phyloP scores from a whole-genome alignment of 2,113 vertebrate genomes.

The Sphyrna mokarran region DNA sequence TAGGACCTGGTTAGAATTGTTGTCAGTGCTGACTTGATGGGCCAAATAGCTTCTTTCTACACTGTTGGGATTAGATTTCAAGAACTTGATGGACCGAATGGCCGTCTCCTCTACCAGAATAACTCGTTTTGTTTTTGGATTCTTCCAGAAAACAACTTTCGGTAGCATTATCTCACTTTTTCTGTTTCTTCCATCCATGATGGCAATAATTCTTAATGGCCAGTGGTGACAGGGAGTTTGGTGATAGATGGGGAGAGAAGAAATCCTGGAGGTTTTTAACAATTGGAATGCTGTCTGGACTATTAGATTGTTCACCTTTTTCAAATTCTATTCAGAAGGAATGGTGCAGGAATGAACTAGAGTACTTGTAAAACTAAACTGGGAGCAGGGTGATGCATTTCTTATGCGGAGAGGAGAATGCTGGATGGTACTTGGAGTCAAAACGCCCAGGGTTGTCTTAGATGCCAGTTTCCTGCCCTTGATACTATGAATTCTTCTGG shows the following conservation, averaged over 20 bases:
- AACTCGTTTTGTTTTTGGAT: not conserved
- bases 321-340: not conserved
- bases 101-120: not conserved
- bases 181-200: not conserved
- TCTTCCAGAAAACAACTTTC: not conserved
- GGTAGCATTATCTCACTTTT: not conserved
- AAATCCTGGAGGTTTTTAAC: not conserved
- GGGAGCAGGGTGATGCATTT: not conserved
- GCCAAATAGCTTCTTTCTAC: too few species aligned
- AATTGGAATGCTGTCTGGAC: not conserved
- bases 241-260: too few species aligned
- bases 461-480: too few species aligned
- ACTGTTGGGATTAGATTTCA: too few species aligned
- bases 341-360: not conserved
- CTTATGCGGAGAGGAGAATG: not conserved
- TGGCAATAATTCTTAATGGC: not conserved
- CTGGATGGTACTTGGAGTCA: not conserved
- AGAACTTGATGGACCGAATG: not conserved
- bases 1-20: too few species aligned
- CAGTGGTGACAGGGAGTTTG: too few species aligned
- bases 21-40: too few species aligned
- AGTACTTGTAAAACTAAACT: not conserved
- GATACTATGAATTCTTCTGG: too few species aligned
- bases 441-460: not conserved
- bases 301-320: not conserved